Conservation (phyloP, 2,888 invertebrate genomes). For the Chymomyza amoena region DNA sequence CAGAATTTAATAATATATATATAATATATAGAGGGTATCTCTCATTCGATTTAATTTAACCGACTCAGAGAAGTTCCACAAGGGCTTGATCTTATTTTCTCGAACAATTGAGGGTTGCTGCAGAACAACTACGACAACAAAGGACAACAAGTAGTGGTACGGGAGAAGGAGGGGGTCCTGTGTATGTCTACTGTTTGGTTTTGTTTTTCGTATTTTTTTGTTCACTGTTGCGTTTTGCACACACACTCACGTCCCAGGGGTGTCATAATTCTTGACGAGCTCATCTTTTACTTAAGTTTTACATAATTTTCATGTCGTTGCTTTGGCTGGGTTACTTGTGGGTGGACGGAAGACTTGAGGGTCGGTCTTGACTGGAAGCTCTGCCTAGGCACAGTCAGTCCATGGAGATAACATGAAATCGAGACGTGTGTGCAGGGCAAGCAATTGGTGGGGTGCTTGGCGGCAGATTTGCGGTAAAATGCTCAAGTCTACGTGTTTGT, state of each 20-base stretch:
- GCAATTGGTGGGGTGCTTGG: conserved; percentile 15
- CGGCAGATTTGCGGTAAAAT: conserved; percentile 63
- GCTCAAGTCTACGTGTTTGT: conserved; percentile 66
- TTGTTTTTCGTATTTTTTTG: conserved; percentile 30
- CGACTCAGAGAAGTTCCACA: background rate
- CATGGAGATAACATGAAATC: conserved; percentile 71
- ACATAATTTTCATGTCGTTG: conserved; percentile 77
- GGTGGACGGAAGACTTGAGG: conserved; percentile 11
- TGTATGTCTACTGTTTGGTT: conserved; percentile 23
- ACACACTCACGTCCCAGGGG: conserved; percentile 72
- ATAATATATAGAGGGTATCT: no score
- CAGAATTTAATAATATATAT: no score
- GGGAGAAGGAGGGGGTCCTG: conserved; percentile 17
- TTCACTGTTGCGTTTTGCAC: conserved; percentile 58
- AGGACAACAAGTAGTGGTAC: conserved; percentile 7
- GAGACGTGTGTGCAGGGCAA: conserved; percentile 41
- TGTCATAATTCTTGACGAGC: conserved; percentile 79
- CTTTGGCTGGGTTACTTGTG: conserved; percentile 19
- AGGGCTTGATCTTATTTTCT: background rate
- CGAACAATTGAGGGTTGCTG: conserved; percentile 34
- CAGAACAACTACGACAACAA: conserved; percentile 1
- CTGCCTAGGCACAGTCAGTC: conserved; percentile 49
- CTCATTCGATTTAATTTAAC: conserved; percentile 18
- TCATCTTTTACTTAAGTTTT: conserved; percentile 79
- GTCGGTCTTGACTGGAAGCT: conserved; percentile 15